Conservation (phyloP, 2,797 vertebrate species). For the Cyclura pinguis region DNA sequence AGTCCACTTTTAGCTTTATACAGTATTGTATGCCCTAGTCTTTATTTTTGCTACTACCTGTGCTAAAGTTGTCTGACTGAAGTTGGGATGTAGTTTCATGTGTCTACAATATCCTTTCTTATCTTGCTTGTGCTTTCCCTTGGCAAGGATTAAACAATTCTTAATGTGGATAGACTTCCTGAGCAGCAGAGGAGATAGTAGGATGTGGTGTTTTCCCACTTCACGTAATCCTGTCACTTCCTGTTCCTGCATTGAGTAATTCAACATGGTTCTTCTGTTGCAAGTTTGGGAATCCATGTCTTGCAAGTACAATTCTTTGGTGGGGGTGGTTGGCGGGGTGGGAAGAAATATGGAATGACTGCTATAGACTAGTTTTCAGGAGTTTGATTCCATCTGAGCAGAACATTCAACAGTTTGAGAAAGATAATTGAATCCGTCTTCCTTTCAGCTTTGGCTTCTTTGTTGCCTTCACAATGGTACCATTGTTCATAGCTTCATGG, state of each 20-base stretch:
- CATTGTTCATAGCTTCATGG: slow-evolving; percentile 76
- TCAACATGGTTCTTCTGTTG: rapidly evolving
- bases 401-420: slow-evolving; percentile 64
- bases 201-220: slow-evolving; percentile 41
- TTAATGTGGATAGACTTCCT: background rate
- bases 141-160: slow-evolving; percentile 3
- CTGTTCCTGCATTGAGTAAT: background rate
- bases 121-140: background rate
- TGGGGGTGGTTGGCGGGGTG: too few species aligned
- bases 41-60: background rate
- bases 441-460: slow-evolving; percentile 58
- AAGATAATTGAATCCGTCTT: slow-evolving; percentile 83
- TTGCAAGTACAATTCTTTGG: rapidly evolving
- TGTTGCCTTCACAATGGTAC: slow-evolving; percentile 76
- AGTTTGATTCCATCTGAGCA: slow-evolving; percentile 66
- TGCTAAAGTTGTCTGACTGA: background rate
- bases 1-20: background rate
- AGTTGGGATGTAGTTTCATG: background rate
- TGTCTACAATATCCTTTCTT: background rate
- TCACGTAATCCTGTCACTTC: rapidly evolving
- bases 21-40: background rate
- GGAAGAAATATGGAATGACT: background rate
- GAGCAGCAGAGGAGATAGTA: background rate
- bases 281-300: rapidly evolving
- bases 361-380: slow-evolving; percentile 30